Evolutionary conservation across 2,888 invertebrate species (phyloP).

Genomic region (Tolmerus cingulatus): DNA sequence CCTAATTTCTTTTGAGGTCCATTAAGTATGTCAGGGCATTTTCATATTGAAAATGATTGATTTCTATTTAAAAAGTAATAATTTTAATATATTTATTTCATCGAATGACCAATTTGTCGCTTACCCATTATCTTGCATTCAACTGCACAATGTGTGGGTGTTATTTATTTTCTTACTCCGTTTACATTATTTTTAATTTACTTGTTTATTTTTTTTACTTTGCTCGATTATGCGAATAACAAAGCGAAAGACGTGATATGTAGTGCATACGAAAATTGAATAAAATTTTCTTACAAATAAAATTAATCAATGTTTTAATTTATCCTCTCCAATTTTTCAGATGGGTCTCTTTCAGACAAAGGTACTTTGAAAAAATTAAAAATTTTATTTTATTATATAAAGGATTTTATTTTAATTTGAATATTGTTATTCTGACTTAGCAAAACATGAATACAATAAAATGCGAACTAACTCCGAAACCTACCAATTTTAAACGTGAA

Average conservation of each 20-base stretch:
- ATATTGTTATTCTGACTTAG: neutral
- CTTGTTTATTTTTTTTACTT: neutral
- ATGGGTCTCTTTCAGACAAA: neutral
- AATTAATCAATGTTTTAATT: neutral
- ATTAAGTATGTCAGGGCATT: neutral
- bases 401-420: neutral
- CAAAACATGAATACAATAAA: no score
- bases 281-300: constrained; percentile 16
- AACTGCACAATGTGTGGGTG: neutral
- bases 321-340: neutral
- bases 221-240: constrained; percentile 13
- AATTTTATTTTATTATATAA: neutral
- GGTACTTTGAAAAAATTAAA: neutral
- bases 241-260: constrained; percentile 23
- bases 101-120: neutral
- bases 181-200: neutral
- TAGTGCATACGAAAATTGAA: constrained; percentile 21
- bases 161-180: neutral
- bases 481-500: no score
- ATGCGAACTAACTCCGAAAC: no score
- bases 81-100: constrained; percentile 27
- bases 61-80: neutral
- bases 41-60: constrained; percentile 41
- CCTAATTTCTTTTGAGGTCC: neutral
- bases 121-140: neutral